A percentile compares a stretch with the other conserved stretches of the same genome.
Evolutionary conservation across 1,140 invertebrate genomes (phyloP).

Genomic region (Bursaphelenchus mucronatus): DNA sequence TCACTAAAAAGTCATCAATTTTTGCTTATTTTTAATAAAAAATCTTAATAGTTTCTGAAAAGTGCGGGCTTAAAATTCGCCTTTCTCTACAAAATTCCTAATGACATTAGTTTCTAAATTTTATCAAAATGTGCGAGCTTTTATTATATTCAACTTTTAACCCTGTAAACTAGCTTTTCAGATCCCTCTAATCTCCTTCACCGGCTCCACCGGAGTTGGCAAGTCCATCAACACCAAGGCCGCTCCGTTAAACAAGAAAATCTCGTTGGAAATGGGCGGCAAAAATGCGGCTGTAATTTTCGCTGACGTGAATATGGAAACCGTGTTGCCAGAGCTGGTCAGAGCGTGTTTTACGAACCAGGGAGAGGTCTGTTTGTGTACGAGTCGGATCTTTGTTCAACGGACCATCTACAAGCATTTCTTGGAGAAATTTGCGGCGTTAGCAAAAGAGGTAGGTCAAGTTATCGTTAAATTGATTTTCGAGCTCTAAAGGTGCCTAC

Average conservation of each 20-base stretch:
- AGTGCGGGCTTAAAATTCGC: no score
- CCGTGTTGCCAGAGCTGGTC: slow-evolving; percentile 62
- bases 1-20: no score
- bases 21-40: no score
- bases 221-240: slow-evolving; percentile 62
- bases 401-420: slow-evolving; percentile 63
- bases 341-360: slow-evolving; percentile 67
- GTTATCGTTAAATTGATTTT: no score
- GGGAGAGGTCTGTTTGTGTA: slow-evolving; percentile 68
- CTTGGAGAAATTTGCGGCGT: slow-evolving; percentile 63
- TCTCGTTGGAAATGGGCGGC: slow-evolving; percentile 68
- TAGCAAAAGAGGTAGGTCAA: slow-evolving; percentile 61
- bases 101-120: no score
- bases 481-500: no score
- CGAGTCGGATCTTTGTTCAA: slow-evolving; percentile 67
- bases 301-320: slow-evolving; percentile 64
- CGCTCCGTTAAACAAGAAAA: slow-evolving; percentile 65
- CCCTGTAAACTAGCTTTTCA: no score
- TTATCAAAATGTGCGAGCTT: no score
- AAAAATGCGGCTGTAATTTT: slow-evolving; percentile 68
- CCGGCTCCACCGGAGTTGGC: slow-evolving; percentile 65
- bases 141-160: no score
- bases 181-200: slow-evolving; percentile 64
- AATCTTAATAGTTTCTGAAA: no score
- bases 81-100: no score